A percentile compares a stretch with the other conserved stretches of the same genome.
Conservation (phyloP, 2,113 vertebrate genomes). For the Coptodon rendalli region DNA sequence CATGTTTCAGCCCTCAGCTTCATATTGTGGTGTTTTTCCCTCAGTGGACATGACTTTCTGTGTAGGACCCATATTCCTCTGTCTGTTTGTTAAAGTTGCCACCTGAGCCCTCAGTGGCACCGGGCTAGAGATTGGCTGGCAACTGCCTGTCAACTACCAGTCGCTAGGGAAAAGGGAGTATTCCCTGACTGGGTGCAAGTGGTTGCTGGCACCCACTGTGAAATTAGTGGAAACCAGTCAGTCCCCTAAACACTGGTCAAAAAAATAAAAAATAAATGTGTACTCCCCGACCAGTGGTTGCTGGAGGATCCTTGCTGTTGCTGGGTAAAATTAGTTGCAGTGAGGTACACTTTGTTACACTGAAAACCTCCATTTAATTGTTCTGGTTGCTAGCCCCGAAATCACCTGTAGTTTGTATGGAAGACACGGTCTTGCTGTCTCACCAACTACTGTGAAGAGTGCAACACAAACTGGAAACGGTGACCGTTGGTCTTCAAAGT, state of each 20-base stretch:
- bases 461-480: not conserved
- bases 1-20: not conserved
- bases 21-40: not conserved
- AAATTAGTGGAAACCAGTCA: not conserved
- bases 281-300: rapidly evolving
- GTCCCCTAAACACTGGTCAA: too few relatives aligned
- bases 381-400: rapidly evolving
- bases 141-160: not conserved
- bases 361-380: not conserved
- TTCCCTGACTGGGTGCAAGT: rapidly evolving
- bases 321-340: rapidly evolving
- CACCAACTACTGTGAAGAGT: not conserved
- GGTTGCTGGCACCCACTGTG: not conserved
- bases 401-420: not conserved
- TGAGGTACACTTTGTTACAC: not conserved
- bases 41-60: not conserved
- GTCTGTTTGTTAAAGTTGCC: not conserved
- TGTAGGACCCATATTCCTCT: not conserved
- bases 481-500: rapidly evolving
- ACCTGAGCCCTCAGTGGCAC: rapidly evolving
- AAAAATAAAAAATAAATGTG: not conserved
- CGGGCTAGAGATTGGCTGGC: rapidly evolving
- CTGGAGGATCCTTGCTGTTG: not conserved
- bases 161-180: not conserved
- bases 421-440: not conserved